Conservation (phyloP, 2,888 invertebrate species). For the Drosophila setosimentum region DNA sequence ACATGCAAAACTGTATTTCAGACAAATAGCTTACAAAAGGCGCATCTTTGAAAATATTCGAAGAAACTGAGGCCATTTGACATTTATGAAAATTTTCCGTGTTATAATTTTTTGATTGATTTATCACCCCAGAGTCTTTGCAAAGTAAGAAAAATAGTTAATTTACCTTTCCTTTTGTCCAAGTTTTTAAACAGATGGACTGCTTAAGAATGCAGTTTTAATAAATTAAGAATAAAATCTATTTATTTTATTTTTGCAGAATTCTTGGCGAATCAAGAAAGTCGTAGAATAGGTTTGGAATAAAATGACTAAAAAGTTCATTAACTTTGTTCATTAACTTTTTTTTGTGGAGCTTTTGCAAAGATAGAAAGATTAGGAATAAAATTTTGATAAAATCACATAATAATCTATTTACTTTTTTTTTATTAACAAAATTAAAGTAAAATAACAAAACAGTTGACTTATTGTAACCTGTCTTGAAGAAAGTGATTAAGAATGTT, state of each 20-base stretch:
- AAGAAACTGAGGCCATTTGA: neutral
- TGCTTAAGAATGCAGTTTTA: neutral
- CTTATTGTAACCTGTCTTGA: too few relatives aligned
- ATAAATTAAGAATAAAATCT: neutral
- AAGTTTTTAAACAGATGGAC: neutral
- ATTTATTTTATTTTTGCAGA: neutral
- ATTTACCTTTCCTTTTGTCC: neutral
- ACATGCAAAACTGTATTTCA: too few relatives aligned
- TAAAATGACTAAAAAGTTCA: neutral
- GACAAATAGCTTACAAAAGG: neutral
- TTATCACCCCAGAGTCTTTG: neutral
- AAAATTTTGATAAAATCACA: neutral
- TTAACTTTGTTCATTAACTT: neutral
- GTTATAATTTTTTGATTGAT: neutral
- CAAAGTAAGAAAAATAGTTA: too few relatives aligned
- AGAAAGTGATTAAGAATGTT: neutral
- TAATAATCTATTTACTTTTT: too few relatives aligned
- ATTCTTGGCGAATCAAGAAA: neutral
- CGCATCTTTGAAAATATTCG: neutral
- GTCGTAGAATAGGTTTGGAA: neutral
- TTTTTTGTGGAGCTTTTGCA: neutral
- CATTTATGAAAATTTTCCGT: accelerated
- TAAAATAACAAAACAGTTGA: too few relatives aligned
- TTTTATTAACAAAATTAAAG: too few relatives aligned
- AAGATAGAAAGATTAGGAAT: neutral